phyloP scores from a whole-genome alignment of 2,113 vertebrate genomes.

The Campylomormyrus numenius region DNA sequence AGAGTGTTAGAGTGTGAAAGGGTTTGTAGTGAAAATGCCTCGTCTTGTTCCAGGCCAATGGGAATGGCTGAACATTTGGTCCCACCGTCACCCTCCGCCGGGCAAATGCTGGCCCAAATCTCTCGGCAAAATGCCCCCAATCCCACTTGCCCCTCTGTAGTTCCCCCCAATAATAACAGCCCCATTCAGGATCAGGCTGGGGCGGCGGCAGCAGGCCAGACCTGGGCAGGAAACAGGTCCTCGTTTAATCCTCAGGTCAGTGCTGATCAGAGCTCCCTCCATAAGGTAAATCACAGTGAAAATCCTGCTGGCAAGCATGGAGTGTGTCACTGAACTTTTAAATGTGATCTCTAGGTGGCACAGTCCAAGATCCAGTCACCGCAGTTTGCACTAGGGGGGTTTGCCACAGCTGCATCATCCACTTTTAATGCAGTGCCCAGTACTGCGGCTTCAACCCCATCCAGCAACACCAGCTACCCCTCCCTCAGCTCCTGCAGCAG shows the following conservation, averaged over 20 bases:
- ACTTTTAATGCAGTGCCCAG: slow-evolving; percentile 59
- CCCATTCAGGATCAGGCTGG: slow-evolving; percentile 42
- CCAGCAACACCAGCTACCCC: slow-evolving; percentile 47
- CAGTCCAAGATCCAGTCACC: slow-evolving; percentile 60
- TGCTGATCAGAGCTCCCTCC: neutral
- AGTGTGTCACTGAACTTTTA: neutral
- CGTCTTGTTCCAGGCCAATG: slow-evolving; percentile 53
- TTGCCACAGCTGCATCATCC: slow-evolving; percentile 41
- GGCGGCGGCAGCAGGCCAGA: slow-evolving; percentile 38
- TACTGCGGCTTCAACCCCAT: slow-evolving; percentile 46
- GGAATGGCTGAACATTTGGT: slow-evolving; percentile 63
- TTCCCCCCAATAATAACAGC: slow-evolving; percentile 45
- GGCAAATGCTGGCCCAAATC: slow-evolving; percentile 82
- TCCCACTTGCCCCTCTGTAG: slow-evolving; percentile 52
- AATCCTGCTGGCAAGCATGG: neutral
- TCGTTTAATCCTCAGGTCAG: slow-evolving; percentile 79
- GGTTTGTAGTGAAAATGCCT: neutral
- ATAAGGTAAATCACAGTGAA: neutral
- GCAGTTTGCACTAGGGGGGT: slow-evolving; percentile 57
- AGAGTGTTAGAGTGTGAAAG: neutral
- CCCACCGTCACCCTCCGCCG: slow-evolving; percentile 62
- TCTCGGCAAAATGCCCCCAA: slow-evolving; percentile 72
- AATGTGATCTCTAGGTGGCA: slow-evolving; percentile 42
- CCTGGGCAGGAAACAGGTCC: slow-evolving; percentile 64
- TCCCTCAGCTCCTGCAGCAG: slow-evolving; percentile 48